Base-by-base conservation (phyloP, 2,797 vertebrate species). In the Pipistrellus kuhlii region DNA sequence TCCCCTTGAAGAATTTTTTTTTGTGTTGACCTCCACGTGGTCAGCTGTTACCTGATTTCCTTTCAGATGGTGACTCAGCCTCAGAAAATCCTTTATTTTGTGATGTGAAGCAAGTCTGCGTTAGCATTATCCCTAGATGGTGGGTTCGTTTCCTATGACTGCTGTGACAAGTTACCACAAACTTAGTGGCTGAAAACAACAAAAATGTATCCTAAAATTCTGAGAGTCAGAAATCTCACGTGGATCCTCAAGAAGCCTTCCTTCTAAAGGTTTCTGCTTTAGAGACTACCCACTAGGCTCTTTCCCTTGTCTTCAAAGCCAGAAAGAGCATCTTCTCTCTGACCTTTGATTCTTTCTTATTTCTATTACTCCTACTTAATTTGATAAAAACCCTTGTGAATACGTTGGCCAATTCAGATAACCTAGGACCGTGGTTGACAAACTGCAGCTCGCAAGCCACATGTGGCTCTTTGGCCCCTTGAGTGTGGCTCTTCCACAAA, bases 1-100 rank as follows among this genome's bases (percentile, higher is more conserved):
- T 84, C 32, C 77, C 69, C 75, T 73, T 14, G 30, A 71, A 86
- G 38, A 90, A 38, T 64, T 91, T 62, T 89, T 57, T 57, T 64
- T 32, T 30, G 12, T 68, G 6, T 35, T 69, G 73, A 46, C 55
- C 46, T 73, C 55, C 10, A 1, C 18, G 6, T 38, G 55, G 64
- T 30, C 20, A 30, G 3, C 78, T 53, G 1, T 53, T 46, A 7
- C 0, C 0, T 72, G 66, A 78, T 77, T 75, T 68, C 21, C 12
- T 77, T 78, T 53, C 30, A 8, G 13, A 12, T 46, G 44, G 64
- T 21, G 10, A 8, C 3, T 57, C 35, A 25, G 77, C 21, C 71
- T 72, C n/a, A 1, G 10, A 46, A 75, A 59, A 12, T 11, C 14
- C 13, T 53, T 46, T n/a, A 6, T n/a, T 77, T 23, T 5, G 23